Conservation (phyloP, 2,113 vertebrate genomes). For the Phrynosoma platyrhinos region DNA sequence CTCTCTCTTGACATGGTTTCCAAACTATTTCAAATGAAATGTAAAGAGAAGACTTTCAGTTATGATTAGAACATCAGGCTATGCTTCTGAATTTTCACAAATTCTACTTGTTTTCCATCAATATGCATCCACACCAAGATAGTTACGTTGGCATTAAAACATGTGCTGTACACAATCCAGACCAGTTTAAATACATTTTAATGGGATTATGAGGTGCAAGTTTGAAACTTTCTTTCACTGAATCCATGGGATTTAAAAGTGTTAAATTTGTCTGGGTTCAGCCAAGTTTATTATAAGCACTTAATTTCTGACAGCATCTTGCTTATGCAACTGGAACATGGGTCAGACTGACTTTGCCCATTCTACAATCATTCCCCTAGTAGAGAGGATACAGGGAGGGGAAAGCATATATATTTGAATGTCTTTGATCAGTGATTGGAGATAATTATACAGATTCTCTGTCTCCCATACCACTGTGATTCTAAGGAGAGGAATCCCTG, state of each 20-base stretch:
- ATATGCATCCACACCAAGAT: not conserved
- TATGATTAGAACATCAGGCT: not conserved
- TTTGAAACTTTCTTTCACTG: not conserved
- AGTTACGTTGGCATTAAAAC: not conserved
- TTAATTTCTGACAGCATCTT: not conserved
- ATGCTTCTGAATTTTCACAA: not conserved
- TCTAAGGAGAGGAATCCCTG: not conserved
- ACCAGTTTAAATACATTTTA: not conserved
- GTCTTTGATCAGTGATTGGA: not conserved
- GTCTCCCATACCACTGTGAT: no score
- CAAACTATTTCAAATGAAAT: not conserved
- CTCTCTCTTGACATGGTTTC: not conserved
- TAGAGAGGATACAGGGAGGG: no score
- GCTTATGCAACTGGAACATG: not conserved
- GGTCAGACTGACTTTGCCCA: not conserved
- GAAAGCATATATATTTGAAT: not conserved
- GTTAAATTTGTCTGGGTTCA: not conserved
- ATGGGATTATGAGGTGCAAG: not conserved
- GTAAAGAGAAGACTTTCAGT: not conserved
- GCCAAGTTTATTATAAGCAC: not conserved
- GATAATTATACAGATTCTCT: no score
- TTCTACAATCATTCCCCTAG: not conserved
- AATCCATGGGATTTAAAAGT: not conserved
- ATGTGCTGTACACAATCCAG: not conserved
- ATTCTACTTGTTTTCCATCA: not conserved